Conservation (phyloP, 2,113 vertebrate species). For the Brienomyrus brachyistius region DNA sequence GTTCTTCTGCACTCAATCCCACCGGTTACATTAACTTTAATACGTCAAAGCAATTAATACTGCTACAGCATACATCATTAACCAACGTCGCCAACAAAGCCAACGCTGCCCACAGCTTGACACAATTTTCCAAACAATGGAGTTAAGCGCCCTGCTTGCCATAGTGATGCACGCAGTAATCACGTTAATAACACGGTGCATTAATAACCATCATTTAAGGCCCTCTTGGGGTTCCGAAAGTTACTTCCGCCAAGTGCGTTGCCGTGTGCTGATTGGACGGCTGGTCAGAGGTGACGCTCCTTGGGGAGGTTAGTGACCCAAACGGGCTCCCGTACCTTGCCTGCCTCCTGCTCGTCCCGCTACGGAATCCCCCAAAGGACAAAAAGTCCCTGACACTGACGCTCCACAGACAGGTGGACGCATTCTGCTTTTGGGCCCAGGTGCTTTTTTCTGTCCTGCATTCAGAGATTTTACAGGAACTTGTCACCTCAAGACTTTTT, state of each 20-base stretch:
- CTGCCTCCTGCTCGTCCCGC: background rate
- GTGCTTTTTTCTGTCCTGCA: background rate
- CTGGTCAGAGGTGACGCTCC: background rate
- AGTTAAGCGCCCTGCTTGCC: background rate
- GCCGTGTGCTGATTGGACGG: background rate
- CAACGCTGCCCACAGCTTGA: background rate
- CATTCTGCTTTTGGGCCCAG: background rate
- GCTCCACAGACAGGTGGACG: background rate
- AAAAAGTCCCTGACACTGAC: background rate
- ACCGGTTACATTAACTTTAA: background rate
- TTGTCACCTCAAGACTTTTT: background rate
- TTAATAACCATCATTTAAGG: background rate
- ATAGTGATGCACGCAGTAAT: background rate
- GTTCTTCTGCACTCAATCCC: background rate
- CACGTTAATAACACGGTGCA: background rate
- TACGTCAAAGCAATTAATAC: background rate
- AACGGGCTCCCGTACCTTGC: background rate
- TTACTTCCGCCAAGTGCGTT: background rate
- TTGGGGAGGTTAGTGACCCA: background rate
- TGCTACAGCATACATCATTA: background rate
- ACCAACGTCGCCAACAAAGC: background rate
- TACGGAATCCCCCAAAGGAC: background rate
- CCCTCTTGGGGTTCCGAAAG: background rate
- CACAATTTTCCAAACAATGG: background rate
- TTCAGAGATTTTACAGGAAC: background rate